These are phyloP conservation scores for Tetranychus truncatus DNA, from an alignment of 2,888 invertebrate genomes.

Conservation along the genomic window DNA sequence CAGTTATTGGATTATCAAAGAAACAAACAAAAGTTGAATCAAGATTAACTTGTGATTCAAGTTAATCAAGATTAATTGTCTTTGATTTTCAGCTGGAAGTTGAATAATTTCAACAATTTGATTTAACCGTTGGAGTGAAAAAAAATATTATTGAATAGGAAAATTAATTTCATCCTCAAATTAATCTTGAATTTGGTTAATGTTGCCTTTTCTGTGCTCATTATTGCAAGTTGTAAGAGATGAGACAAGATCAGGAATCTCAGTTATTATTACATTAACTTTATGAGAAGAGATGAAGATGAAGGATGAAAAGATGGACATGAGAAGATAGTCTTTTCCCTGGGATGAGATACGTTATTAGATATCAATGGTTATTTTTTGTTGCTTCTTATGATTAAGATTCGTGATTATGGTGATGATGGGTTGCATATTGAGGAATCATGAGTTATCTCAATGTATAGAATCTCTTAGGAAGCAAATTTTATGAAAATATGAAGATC, in stretches of 20 bases:
- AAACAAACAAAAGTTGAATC: too few species aligned
- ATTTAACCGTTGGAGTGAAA: neutral
- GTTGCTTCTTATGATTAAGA: neutral
- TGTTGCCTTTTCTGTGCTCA: neutral
- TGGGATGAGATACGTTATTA: too few species aligned
- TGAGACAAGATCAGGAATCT: neutral
- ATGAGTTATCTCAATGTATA: too few species aligned
- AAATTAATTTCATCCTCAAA: neutral
- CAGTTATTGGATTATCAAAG: too few species aligned
- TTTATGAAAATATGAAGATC: too few species aligned
- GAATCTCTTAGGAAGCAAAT: too few species aligned
- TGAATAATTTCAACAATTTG: neutral
- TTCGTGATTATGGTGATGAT: neutral
- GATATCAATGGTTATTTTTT: neutral
- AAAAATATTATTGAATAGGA: neutral
- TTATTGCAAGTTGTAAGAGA: neutral
- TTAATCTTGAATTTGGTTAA: neutral
- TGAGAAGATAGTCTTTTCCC: too few species aligned
- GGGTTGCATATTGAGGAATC: neutral
- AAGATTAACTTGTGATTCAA: too few species aligned
- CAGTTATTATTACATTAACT: neutral
- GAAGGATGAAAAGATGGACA: too few species aligned
- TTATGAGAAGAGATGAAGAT: neutral
- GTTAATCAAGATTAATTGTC: too few species aligned
- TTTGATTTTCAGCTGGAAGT: neutral